Conservation (phyloP, 2,797 vertebrate genomes). For the Merluccius polli region DNA sequence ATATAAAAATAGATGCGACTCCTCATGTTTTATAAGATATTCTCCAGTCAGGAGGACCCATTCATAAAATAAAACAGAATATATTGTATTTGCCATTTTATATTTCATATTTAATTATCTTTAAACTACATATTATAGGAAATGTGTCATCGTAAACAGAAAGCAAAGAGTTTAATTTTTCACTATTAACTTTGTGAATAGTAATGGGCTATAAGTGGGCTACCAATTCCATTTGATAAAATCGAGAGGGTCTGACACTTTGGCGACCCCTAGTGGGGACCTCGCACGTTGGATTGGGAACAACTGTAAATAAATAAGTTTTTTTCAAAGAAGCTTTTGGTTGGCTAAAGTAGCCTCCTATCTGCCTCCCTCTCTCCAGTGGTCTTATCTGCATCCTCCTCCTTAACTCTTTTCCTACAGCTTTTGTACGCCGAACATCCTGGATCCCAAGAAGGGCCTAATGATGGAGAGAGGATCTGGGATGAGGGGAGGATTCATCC, state of each 20-base stretch:
- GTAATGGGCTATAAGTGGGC: background rate
- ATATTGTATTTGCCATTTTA: background rate
- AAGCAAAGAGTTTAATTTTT: background rate
- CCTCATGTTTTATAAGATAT: constrained; percentile 61
- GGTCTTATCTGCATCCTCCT: constrained; percentile 24
- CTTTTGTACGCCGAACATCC: background rate
- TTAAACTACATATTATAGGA: background rate
- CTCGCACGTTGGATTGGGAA: background rate
- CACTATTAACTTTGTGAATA: background rate
- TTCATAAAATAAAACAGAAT: constrained; percentile 36
- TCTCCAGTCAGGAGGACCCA: constrained; percentile 82
- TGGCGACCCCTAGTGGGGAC: background rate
- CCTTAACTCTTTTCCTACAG: background rate
- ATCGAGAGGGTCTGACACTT: background rate
- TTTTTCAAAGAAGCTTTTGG: background rate
- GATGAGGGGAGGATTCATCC: too few relatives aligned
- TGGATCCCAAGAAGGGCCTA: too few relatives aligned
- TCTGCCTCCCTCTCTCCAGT: constrained; percentile 16
- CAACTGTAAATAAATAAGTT: background rate
- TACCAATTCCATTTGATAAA: background rate
- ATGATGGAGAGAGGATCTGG: too few relatives aligned
- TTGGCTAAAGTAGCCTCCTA: background rate
- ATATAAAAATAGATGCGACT: background rate
- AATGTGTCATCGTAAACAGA: background rate
- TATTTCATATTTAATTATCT: background rate